These are phyloP conservation scores for Amphiprion percula DNA, from an alignment of 2,113 vertebrate genomes.

Conservation along the genomic window DNA sequence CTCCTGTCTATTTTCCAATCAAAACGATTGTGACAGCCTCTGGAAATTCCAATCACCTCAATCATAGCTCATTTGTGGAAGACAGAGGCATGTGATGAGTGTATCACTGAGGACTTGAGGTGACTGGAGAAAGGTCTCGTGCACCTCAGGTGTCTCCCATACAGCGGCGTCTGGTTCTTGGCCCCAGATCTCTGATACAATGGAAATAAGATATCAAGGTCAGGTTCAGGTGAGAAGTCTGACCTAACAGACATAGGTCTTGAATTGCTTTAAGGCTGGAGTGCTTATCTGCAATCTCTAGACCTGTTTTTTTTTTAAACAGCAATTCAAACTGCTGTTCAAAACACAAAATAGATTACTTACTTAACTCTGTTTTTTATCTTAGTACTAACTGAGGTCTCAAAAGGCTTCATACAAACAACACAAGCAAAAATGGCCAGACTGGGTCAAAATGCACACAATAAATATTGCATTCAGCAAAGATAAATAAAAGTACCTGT, in stretches of 20 bases:
- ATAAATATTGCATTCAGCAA: neutral
- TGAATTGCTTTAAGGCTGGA: conserved; percentile 32
- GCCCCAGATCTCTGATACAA: conserved; percentile 31
- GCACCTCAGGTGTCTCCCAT: conserved; percentile 39
- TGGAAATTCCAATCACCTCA: conserved; percentile 83
- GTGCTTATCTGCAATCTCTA: conserved; percentile 12
- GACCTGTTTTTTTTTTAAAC: conserved; percentile 19
- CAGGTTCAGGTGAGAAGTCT: conserved; percentile 53
- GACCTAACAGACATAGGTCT: conserved; percentile 38
- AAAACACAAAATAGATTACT: conserved; percentile 19
- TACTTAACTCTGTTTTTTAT: neutral
- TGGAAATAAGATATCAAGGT: conserved; percentile 67
- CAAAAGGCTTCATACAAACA: neutral
- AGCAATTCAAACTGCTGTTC: conserved; percentile 3
- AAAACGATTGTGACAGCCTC: conserved; percentile 85
- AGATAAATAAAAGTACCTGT: neutral
- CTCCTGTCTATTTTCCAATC: conserved; percentile 79
- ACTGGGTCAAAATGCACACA: neutral
- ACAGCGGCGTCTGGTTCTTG: conserved; percentile 33
- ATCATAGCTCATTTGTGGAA: conserved; percentile 81
- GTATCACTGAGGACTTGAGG: conserved; percentile 64
- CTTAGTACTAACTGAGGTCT: neutral
- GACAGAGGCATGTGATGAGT: conserved; percentile 78
- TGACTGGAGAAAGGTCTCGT: conserved; percentile 24
- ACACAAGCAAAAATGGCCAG: neutral